Conservation (phyloP, 2,888 invertebrate species). For the Caenorhabditis virilis region DNA sequence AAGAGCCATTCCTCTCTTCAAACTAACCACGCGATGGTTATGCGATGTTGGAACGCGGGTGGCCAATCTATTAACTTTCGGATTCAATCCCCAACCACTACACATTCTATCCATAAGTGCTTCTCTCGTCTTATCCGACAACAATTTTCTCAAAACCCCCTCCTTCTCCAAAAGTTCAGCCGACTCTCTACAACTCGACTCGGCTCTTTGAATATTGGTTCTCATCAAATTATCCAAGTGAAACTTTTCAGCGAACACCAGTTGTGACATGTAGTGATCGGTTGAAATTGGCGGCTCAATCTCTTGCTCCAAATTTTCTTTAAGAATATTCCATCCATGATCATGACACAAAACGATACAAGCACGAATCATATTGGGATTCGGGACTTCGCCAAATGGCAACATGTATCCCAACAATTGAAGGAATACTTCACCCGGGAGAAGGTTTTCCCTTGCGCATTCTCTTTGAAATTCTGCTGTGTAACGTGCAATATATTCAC, state of each 20-base stretch:
- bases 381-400: conserved; percentile 36
- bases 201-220: conserved; percentile 42
- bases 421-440: conserved; percentile 43
- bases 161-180: conserved; percentile 25
- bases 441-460: conserved; percentile 27
- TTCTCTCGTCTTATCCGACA: conserved; percentile 21
- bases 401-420: conserved; percentile 46
- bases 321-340: conserved; percentile 46
- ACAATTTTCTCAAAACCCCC: conserved; percentile 16
- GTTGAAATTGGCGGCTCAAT: conserved; percentile 44
- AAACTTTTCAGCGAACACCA: conserved; percentile 40
- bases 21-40: conserved; percentile 18
- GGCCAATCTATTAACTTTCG: conserved; percentile 32
- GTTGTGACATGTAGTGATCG: conserved; percentile 36
- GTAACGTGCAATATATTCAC: conserved; percentile 41
- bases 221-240: conserved; percentile 32
- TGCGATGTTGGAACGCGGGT: conserved; percentile 30
- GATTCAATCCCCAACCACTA: conserved; percentile 44
- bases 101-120: conserved; percentile 42
- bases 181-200: conserved; percentile 33
- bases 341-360: conserved; percentile 50
- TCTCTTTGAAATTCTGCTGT: conserved; percentile 42
- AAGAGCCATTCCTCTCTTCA: conserved; percentile 27
- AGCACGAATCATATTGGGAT: conserved; percentile 46
- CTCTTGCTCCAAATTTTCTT: conserved; percentile 44